phyloP scores from a whole-genome alignment of 2,113 vertebrate species.

The Chauna torquata region DNA sequence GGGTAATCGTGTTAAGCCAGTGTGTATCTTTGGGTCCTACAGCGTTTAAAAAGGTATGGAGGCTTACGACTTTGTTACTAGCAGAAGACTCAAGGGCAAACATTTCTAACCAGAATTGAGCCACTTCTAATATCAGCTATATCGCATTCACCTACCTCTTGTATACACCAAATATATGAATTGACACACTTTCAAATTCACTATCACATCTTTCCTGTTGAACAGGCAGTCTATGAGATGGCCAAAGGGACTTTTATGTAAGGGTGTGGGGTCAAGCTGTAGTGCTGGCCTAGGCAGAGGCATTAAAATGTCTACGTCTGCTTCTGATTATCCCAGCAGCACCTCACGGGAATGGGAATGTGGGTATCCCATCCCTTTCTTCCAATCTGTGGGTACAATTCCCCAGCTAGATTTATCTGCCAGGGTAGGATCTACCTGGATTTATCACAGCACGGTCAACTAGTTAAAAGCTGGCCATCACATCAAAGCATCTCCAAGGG shows the following conservation, averaged over 20 bases:
- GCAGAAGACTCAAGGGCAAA: slow-evolving; percentile 1
- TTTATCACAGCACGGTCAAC: neutral
- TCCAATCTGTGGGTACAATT: neutral
- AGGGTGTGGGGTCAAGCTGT: neutral
- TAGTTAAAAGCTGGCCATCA: neutral
- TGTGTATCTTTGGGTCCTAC: neutral
- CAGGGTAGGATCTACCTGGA: too few relatives aligned
- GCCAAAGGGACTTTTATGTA: neutral
- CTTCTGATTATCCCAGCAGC: neutral
- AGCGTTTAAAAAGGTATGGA: neutral
- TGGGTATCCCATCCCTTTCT: neutral
- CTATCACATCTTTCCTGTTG: neutral
- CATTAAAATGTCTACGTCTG: neutral
- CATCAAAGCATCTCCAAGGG: neutral
- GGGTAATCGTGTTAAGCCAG: neutral
- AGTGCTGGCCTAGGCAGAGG: neutral
- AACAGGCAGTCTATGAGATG: neutral
- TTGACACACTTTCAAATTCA: neutral
- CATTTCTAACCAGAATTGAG: neutral
- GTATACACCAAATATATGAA: neutral
- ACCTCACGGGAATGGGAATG: neutral
- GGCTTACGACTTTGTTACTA: neutral
- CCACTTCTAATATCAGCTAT: neutral
- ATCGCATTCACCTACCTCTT: neutral
- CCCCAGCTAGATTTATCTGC: neutral